Evolutionary conservation across 2,797 vertebrate species (phyloP).

Genomic region (Manis pentadactyla): DNA sequence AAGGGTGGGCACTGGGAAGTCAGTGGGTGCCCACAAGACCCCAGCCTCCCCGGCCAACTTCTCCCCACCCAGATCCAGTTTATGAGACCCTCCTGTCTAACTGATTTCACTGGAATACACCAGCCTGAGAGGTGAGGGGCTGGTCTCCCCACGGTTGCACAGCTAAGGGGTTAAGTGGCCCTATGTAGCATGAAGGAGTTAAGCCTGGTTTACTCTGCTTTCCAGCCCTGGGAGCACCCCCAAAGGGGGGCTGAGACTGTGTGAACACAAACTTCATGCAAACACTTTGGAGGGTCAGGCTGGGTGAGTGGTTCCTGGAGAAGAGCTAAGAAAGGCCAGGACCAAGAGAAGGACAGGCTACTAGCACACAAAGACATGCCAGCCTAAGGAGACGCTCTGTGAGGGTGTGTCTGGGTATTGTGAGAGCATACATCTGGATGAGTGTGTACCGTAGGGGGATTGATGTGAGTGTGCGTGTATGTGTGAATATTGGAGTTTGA

Average conservation of each 20-base stretch:
- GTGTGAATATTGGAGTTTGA: background rate
- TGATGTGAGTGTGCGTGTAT: background rate
- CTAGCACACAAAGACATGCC: background rate
- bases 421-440: no score
- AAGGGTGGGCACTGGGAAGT: background rate
- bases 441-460: no score
- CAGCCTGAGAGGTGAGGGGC: background rate
- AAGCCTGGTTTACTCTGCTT: background rate
- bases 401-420: background rate
- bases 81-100: background rate
- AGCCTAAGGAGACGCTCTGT: background rate
- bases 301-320: background rate
- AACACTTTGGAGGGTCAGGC: background rate
- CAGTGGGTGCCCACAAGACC: background rate
- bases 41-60: background rate
- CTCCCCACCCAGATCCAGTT: background rate
- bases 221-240: no score
- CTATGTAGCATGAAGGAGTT: background rate
- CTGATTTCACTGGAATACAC: background rate
- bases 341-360: background rate
- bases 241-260: background rate
- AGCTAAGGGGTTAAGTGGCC: background rate
- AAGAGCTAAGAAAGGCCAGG: background rate
- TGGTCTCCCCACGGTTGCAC: background rate
- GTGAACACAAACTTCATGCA: no score